A percentile compares a stretch with the other conserved stretches of the same genome.
Evolutionary conservation across 2,113 vertebrate genomes (phyloP).

Genomic region (Sinosuthora webbiana): DNA sequence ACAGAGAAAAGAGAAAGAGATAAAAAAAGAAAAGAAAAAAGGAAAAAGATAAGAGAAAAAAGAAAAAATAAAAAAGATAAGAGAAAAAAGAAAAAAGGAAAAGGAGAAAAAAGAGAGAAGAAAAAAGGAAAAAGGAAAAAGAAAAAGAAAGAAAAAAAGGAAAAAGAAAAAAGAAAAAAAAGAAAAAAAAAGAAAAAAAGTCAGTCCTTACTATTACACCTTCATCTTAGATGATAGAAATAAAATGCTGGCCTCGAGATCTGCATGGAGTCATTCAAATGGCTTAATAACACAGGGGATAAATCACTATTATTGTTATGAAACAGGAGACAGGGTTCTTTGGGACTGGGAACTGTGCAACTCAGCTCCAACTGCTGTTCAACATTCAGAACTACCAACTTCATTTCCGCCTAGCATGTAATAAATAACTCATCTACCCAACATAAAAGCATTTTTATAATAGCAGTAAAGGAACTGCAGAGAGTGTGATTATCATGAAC

Average conservation of each 20-base stretch:
- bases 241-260: background rate
- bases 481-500: slow-evolving; percentile 37
- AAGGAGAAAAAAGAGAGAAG: too few relatives aligned
- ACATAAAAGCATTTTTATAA: slow-evolving; percentile 54
- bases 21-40: too few relatives aligned
- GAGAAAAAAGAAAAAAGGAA: too few relatives aligned
- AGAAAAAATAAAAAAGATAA: too few relatives aligned
- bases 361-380: slow-evolving; percentile 48
- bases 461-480: slow-evolving; percentile 51
- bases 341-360: slow-evolving; percentile 15
- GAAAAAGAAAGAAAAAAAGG: too few relatives aligned
- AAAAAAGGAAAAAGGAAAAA: accelerated
- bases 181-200: accelerated
- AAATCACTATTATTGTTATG: slow-evolving; percentile 58
- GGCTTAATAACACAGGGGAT: slow-evolving; percentile 46
- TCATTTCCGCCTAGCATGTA: slow-evolving; percentile 56
- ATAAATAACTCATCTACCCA: slow-evolving; percentile 63
- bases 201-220: background rate
- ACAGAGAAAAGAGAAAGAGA: too few relatives aligned
- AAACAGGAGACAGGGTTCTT: slow-evolving; percentile 52
- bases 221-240: slow-evolving; percentile 11
- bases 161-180: accelerated
- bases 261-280: slow-evolving; percentile 46
- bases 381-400: slow-evolving; percentile 62
- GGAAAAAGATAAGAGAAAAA: too few relatives aligned